Conservation (phyloP, 1,140 invertebrate species). For the Metopolophium dirhodum region DNA sequence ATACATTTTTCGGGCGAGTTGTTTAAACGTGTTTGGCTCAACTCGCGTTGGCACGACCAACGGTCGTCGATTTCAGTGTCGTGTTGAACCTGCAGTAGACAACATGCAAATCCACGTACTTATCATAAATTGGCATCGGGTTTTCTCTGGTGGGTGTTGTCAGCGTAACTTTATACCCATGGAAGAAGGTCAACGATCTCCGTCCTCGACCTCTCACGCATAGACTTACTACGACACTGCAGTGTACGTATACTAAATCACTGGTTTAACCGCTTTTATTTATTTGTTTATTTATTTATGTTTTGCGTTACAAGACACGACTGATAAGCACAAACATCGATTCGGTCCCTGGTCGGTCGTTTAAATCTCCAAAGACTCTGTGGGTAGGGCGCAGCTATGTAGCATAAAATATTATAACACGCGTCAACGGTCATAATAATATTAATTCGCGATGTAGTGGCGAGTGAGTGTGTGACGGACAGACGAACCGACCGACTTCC, state of each 20-base stretch:
- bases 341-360: not conserved
- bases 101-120: not conserved
- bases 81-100: not conserved
- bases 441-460: not conserved
- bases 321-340: not conserved
- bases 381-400: not conserved
- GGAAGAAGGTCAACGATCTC: slow-evolving; percentile 38
- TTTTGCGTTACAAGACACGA: not conserved
- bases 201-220: slow-evolving; percentile 24
- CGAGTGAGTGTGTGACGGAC: not conserved
- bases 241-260: not conserved
- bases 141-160: slow-evolving; percentile 36
- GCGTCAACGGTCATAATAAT: not conserved
- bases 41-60: not conserved
- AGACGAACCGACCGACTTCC: not conserved
- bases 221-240: not conserved
- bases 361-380: not conserved
- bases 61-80: not conserved
- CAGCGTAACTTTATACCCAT: not conserved
- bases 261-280: not conserved
- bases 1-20: not conserved
- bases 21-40: slow-evolving; percentile 33
- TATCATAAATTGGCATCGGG: not conserved
- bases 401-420: not conserved
- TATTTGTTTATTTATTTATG: not conserved